phyloP scores from a whole-genome alignment of 2,113 vertebrate genomes.

The Falco punctatus region DNA sequence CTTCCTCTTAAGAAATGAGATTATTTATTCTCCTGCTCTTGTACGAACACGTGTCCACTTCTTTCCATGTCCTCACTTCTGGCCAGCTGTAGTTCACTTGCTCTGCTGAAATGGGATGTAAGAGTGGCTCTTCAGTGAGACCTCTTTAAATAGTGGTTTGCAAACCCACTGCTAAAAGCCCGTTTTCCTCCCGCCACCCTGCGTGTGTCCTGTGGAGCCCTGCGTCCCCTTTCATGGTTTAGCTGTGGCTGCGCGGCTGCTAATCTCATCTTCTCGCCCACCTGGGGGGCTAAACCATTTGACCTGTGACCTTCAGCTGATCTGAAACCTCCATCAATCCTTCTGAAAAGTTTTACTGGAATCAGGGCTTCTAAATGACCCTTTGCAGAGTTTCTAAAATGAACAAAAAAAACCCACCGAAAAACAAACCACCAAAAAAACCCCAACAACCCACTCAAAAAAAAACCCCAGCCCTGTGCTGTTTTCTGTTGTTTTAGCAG shows the following conservation, averaged over 20 bases:
- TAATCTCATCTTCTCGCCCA: constrained; percentile 47
- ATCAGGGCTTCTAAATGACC: constrained; percentile 43
- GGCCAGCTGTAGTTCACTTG: background rate
- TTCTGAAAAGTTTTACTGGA: constrained; percentile 38
- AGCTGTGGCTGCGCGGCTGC: constrained; percentile 26
- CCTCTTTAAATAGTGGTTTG: background rate
- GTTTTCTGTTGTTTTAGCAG: constrained; percentile 71
- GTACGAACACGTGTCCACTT: accelerated
- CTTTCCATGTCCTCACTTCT: background rate
- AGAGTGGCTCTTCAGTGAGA: background rate
- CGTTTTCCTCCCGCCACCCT: accelerated
- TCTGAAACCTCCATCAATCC: constrained; percentile 55
- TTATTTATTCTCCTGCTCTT: background rate
- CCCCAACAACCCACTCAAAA: background rate
- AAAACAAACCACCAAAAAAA: background rate
- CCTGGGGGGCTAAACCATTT: constrained; percentile 43
- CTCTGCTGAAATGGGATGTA: background rate
- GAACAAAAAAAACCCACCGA: background rate
- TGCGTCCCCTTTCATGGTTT: background rate
- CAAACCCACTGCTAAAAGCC: background rate
- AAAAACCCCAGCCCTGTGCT: background rate
- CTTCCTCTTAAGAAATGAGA: background rate
- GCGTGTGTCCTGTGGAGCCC: background rate
- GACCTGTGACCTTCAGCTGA: constrained; percentile 48
- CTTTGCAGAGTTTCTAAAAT: constrained; percentile 46